Base-by-base conservation (phyloP, 37 sponge, comb jelly and placozoan species). In the Eunapius fragilis region DNA sequence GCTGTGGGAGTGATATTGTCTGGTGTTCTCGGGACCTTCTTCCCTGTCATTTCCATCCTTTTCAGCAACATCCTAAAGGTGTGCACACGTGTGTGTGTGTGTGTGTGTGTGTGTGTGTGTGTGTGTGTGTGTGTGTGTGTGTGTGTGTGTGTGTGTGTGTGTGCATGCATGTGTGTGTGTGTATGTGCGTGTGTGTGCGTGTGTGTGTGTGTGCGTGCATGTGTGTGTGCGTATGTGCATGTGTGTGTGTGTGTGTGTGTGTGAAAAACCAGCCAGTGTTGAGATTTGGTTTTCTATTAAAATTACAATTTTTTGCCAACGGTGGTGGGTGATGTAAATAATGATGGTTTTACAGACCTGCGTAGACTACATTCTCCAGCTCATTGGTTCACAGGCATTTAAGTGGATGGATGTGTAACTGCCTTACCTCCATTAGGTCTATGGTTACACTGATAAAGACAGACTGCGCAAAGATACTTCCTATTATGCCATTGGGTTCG, bases 31-130 rank as follows among this genome's bases (percentile, higher is more conserved):
- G 96, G 96, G 2, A 74, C 71, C 10, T 41, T 91, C 68, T 90
- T 94, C 31, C 96, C 96, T 68, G 11, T 79, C 38, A 70, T 96
- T 71, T 74, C 96, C 14, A 88, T 94, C 31, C 69, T 96, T 75
- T 91, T 96, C 87, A 83, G 89, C 38, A 68, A 69, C 2, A 49
- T 91, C 27, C 70, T 96, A 14, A 36, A 35, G 32, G 75, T 75
- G 34, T 75, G 32, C 24, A 4, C 4, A 13, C 34, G 75, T 75
- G 12, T 75, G 74, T 73, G 32, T 73, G 74, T 73, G 27, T 73
- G 74, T 73, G 74, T 73, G 74, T 73, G 74, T 25, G 27, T 73
- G 74, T 73, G 74, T 25, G 74, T 73, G 74, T 73, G 27, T 25
- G 74, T 73, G 27, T 73, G 74, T 73, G 27, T 73, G 74, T 25